Conservation (phyloP, 1,140 invertebrate species). For the Rhysida immarginata region DNA sequence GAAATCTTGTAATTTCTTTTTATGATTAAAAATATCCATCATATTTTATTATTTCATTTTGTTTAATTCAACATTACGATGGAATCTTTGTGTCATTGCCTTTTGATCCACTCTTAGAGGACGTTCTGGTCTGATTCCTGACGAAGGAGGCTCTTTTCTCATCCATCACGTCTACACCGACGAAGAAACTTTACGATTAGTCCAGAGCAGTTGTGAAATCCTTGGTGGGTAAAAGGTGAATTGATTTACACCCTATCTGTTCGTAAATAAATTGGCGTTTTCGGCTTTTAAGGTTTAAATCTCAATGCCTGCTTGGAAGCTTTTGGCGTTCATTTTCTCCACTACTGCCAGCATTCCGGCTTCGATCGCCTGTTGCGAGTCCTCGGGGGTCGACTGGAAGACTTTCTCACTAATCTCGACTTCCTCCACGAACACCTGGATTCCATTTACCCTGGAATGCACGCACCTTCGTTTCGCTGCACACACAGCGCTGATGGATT, state of each 20-base stretch:
- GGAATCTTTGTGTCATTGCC: too few relatives aligned
- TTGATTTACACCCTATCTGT: neutral
- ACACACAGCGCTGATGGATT: constrained; percentile 22
- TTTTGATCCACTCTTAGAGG: too few relatives aligned
- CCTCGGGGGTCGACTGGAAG: constrained; percentile 58
- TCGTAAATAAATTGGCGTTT: neutral
- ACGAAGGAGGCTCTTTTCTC: neutral
- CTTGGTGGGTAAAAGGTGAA: neutral
- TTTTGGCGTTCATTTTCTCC: neutral
- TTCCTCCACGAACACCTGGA: constrained; percentile 57
- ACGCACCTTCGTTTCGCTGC: constrained; percentile 32
- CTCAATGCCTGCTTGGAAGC: constrained; percentile 2
- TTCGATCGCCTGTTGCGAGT: constrained; percentile 56
- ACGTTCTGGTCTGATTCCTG: too few relatives aligned
- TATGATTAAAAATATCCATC: too few relatives aligned
- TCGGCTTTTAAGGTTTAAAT: neutral
- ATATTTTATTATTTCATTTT: too few relatives aligned
- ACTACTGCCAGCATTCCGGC: neutral
- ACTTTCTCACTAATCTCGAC: constrained; percentile 70
- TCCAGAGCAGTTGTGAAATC: neutral
- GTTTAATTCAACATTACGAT: too few relatives aligned
- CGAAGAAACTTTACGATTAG: neutral
- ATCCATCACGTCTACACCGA: neutral
- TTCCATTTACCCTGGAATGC: constrained; percentile 23
- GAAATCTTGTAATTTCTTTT: too few relatives aligned